Conservation (phyloP, 1,140 invertebrate genomes). For the Lycorma delicatula region DNA sequence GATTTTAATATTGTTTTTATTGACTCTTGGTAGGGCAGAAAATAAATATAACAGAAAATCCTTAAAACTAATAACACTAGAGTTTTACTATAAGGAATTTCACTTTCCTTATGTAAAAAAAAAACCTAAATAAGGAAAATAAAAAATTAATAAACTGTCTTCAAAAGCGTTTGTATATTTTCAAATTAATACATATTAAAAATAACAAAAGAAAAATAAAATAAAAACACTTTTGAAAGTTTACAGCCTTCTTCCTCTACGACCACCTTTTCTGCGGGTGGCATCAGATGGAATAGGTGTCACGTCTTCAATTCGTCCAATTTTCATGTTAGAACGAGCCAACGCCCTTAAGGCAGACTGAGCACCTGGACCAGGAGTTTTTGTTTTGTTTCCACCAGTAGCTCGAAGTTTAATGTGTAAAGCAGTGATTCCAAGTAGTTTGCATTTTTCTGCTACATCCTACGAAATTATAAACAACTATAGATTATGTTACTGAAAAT, state of each 20-base stretch:
- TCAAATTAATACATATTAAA: too few relatives aligned
- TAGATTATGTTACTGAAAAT: too few relatives aligned
- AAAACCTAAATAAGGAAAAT: too few relatives aligned
- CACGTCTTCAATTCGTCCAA: slow-evolving; percentile 98
- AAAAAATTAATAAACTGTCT: too few relatives aligned
- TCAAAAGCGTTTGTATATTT: too few relatives aligned
- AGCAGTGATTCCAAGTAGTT: slow-evolving; percentile 91
- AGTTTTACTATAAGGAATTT: too few relatives aligned
- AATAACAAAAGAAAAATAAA: slow-evolving; percentile 2
- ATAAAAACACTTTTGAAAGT: slow-evolving; percentile 2
- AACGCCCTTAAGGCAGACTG: slow-evolving; percentile 96
- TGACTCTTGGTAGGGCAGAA: too few relatives aligned
- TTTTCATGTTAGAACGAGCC: slow-evolving; percentile 98
- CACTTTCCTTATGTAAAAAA: too few relatives aligned
- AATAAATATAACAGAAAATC: too few relatives aligned
- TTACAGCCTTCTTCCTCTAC: slow-evolving; percentile 97
- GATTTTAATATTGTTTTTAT: too few relatives aligned
- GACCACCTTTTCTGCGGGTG: slow-evolving; percentile 98
- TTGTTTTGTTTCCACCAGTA: slow-evolving; percentile 96
- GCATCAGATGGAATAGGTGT: slow-evolving; percentile 99
- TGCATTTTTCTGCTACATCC: slow-evolving; percentile 99
- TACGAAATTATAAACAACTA: too few relatives aligned
- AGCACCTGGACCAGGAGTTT: slow-evolving; percentile 96
- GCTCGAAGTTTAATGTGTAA: slow-evolving; percentile 97
- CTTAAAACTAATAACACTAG: too few relatives aligned